Percentiles rank a stretch among this genome's conserved stretches.
These are phyloP conservation scores for Corynorhinus townsendii DNA, from an alignment of 2,113 vertebrate genomes.

Conservation along the genomic window DNA sequence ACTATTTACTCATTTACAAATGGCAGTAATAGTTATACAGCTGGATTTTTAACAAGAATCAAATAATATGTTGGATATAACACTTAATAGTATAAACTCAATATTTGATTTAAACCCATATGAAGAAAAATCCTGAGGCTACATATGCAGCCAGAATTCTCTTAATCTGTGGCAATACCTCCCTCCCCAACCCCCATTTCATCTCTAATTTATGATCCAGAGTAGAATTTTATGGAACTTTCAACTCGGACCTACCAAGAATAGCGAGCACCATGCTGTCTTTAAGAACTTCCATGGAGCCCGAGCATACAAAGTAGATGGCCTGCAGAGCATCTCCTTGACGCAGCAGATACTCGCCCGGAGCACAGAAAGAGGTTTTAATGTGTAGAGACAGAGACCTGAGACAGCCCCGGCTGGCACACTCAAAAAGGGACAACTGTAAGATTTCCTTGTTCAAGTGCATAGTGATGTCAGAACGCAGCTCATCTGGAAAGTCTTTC, in stretches of 20 bases:
- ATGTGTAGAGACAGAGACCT: conserved; percentile 97
- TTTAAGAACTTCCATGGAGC: conserved; percentile 99
- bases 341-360: conserved; percentile 95
- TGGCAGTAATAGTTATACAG: not conserved
- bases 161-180: not conserved
- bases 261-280: conserved; percentile 97
- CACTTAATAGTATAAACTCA: not conserved
- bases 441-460: conserved; percentile 99
- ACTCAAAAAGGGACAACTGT: conserved; percentile 94
- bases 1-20: not conserved
- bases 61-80: not conserved
- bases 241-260: conserved; percentile 85
- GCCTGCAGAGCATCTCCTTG: conserved; percentile 98
- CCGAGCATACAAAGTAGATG: conserved; percentile 98
- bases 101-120: not conserved
- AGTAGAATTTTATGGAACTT: not conserved
- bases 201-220: not conserved
- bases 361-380: conserved; percentile 97
- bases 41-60: not conserved
- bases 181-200: fast-evolving
- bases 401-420: conserved; percentile 95
- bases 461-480: conserved; percentile 98
- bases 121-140: not conserved
- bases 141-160: not conserved
- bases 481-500: conserved; percentile 97